These are phyloP conservation scores for Dendrocopos noguchii DNA, from an alignment of 2,113 vertebrate species.

Conservation along the genomic window DNA sequence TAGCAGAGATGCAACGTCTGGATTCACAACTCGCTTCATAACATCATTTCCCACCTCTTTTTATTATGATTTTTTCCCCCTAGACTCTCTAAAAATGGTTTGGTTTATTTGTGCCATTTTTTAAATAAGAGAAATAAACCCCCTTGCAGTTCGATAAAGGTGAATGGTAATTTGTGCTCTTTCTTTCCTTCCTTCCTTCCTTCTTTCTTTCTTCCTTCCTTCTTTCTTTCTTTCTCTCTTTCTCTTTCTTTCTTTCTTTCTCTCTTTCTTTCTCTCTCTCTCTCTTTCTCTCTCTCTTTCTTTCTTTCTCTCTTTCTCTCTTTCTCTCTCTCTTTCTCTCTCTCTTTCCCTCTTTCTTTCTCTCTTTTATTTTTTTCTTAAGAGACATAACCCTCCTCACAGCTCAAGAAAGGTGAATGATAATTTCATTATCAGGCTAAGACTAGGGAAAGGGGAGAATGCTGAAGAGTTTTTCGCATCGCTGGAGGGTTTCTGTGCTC, in stretches of 20 bases:
- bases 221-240: not conserved
- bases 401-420: constrained; percentile 62
- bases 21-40: constrained; percentile 25
- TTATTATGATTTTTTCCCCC: not conserved
- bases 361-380: not conserved
- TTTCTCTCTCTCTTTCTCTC: no score
- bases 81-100: not conserved
- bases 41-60: constrained; percentile 7
- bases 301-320: no score
- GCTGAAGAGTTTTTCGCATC: not conserved
- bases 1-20: constrained; percentile 60
- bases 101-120: not conserved
- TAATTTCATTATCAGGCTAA: constrained; percentile 71
- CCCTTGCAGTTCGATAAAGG: no score
- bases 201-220: not conserved
- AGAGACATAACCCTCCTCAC: not conserved
- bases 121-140: no score
- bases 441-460: constrained; percentile 13
- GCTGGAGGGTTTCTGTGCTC: constrained; percentile 40
- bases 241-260: no score
- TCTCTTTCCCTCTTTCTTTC: no score
- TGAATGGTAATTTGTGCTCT: no score
- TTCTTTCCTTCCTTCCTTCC: no score
- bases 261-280: no score
- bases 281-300: no score